Evolutionary conservation across 1,140 invertebrate species (phyloP), one percentile per base, ranked within the genome.

Genomic region (Conus ventricosus): DNA sequence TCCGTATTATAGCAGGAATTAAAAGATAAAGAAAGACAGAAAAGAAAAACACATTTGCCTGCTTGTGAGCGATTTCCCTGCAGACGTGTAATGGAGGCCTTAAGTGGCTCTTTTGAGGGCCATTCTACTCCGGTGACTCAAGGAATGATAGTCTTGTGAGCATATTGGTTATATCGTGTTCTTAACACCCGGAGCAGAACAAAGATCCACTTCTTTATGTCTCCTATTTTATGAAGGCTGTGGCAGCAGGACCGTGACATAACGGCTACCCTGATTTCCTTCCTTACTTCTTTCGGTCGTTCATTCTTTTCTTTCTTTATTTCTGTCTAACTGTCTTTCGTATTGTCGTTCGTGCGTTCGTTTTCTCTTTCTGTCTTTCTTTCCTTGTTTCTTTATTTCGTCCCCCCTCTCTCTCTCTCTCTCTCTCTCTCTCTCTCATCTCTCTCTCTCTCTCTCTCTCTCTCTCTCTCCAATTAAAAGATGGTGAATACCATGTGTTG

Each of bases 361-460:
- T 3, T 39, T 39, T 39, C 39, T 39, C 3, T 39, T 3, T 39
- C 81, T 83, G 11, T 23, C 54, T 57, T 20, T 83, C 20, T n/a
- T 27, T 55, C 25, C 25, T 27, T 25, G 6, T 83, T 20, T 83
- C 6, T 57, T 8, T 83, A 5, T 83, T 8, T 57, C 6, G 54
- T 5, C 57, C 20, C n/a, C 4, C 57, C 53, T 83, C 15, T 57
- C 54, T 83, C 53, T 84, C 25, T 84, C 55, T 53, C 63, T 83
- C 54, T 57, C 54, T 83, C 81, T 83, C 54, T 57, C 54, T 83
- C 81, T 83, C 54, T 57, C 15, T 83, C 81, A n/a, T 83, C 54
- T 57, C 54, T 83, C 81, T 51, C 23, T 13, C 23, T 51, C 15
- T 51, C 8, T 51, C 13, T n/a, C 20, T 27, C 53, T 83, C 20